Evolutionary conservation across 2,797 vertebrate species (phyloP), one percentile per base, ranked within the genome.

Genomic region (Oophaga sylvatica): DNA sequence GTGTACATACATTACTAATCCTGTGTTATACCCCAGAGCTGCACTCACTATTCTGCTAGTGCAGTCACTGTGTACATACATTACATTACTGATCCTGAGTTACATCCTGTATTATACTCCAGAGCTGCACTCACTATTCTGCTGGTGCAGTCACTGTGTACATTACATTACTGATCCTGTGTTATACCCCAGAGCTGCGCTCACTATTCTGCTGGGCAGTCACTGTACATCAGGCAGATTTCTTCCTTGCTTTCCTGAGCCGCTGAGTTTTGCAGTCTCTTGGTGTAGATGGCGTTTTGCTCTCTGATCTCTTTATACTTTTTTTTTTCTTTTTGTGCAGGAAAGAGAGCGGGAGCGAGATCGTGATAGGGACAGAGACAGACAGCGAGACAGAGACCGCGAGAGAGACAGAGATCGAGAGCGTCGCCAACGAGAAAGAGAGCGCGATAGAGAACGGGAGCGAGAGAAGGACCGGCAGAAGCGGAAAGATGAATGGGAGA

Each of bases 401-500:
- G 95, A 95, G 1, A 90, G 95, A 0, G 94, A 95, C 0, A 90
- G 95, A 0, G 97, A 98, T 8, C 93, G 96, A 0, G 97, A 98
- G 2, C 95, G 95, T 0, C 92, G 94, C 4, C 94, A 95, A 84
- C 90, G 97, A 63, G 95, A 97, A 41, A 94, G 97, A 0, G 95
- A 97, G 10, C 93, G 97, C 0, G 97, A 99, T 26, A 90, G 97
- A 0, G 98, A 99, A 19, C 92, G 97, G 0, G 98, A 96, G 63
- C 92, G 96, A 0, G 96, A 99, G 93, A 93, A 97, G 90, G 97
- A 98, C 19, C 95, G 97, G 0, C 98, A 98, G 90, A 95, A 96
- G 1, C 91, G 98, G 78, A 97, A 98, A 76, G 93, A 97, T 0
- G 98, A 98, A 87, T 93, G 97, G 87, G 98, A 97, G 83, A 90